Percentiles rank a stretch among this genome's conserved stretches.
Evolutionary conservation across 1,140 invertebrate species (phyloP).

Genomic region (Cecropterus lyciades): DNA sequence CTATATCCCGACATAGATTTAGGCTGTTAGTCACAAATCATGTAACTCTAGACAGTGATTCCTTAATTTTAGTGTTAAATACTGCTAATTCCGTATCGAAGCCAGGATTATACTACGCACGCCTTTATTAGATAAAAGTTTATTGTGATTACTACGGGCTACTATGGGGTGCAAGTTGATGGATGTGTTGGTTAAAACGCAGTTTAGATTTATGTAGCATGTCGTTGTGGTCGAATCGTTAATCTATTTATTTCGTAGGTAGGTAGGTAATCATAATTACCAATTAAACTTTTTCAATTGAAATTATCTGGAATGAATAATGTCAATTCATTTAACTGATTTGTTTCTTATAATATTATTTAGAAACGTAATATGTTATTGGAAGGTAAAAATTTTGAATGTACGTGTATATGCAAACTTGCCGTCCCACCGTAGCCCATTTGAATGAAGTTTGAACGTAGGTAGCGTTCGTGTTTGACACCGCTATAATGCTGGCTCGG

Average conservation of each 20-base stretch:
- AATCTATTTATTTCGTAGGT: too few species aligned
- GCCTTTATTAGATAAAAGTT: neutral
- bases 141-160: conserved; percentile 7
- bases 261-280: too few species aligned
- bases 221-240: too few species aligned
- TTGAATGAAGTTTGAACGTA: neutral
- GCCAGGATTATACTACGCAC: conserved; percentile 21
- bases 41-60: neutral
- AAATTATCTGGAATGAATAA: too few species aligned
- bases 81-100: conserved; percentile 23
- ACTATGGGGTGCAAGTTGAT: conserved; percentile 1
- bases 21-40: conserved; percentile 14
- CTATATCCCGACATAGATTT: conserved; percentile 9
- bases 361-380: too few species aligned
- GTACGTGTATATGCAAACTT: too few species aligned
- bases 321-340: too few species aligned
- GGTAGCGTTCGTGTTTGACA: neutral
- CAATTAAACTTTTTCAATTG: too few species aligned
- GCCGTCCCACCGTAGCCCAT: neutral
- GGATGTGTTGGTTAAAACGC: neutral
- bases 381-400: too few species aligned
- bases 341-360: too few species aligned
- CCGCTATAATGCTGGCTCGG: conserved; percentile 12
- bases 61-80: conserved; percentile 8
- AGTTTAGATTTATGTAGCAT: neutral